Conservation (phyloP, 2,113 vertebrate genomes). For the Excalfactoria chinensis region DNA sequence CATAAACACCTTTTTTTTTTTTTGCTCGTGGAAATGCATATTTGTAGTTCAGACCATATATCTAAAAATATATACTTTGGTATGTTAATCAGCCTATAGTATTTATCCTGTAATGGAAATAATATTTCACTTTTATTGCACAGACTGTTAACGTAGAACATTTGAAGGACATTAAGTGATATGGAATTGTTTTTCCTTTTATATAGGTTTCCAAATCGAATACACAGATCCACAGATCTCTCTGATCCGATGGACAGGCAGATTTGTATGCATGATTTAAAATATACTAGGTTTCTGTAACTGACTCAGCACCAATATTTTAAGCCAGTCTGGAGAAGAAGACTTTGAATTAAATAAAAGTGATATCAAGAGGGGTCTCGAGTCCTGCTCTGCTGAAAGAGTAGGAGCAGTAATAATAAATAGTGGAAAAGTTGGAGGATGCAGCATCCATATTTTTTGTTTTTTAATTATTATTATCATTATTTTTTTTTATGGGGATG, state of each 20-base stretch:
- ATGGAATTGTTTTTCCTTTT: not conserved
- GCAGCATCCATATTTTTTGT: not conserved
- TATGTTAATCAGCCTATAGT: not conserved
- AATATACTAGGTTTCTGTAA: not conserved
- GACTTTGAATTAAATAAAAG: not conserved
- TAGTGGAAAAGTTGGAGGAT: not conserved
- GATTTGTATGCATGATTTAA: not conserved
- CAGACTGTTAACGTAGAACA: not conserved
- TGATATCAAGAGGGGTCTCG: not conserved
- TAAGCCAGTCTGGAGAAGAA: not conserved
- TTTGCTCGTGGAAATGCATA: rapidly evolving
- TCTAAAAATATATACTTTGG: not conserved
- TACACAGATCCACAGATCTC: not conserved
- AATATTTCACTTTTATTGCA: not conserved
- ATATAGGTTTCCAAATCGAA: not conserved
- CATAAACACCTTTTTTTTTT: not conserved
- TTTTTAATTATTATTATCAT: no score
- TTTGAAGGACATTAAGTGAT: not conserved
- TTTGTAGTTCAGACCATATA: not conserved
- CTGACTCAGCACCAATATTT: not conserved
- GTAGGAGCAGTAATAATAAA: not conserved
- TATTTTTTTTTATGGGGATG: not conserved
- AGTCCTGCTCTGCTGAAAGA: not conserved
- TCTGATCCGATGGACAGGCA: not conserved
- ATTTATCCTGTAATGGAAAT: not conserved